Evolutionary conservation across 2,113 vertebrate genomes (phyloP).

Genomic region (Leptocoma aspasia): DNA sequence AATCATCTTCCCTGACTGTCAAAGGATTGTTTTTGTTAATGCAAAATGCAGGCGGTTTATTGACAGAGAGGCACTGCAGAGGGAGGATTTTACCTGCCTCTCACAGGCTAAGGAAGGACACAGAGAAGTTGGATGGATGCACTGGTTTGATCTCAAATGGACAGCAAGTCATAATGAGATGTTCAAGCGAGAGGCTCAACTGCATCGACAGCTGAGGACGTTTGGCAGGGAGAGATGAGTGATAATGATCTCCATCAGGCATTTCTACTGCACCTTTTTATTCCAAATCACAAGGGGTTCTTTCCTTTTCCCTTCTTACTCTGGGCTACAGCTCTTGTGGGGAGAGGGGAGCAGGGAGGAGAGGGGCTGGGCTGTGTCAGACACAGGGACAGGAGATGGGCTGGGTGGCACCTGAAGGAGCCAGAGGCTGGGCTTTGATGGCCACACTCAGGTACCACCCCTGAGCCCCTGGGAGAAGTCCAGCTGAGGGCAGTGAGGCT

Average conservation of each 20-base stretch:
- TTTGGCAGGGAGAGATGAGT: neutral
- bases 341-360: neutral
- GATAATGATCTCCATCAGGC: neutral
- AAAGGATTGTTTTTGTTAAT: slow-evolving; percentile 24
- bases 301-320: neutral
- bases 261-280: neutral
- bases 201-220: neutral
- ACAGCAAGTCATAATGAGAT: neutral
- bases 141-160: slow-evolving; percentile 27
- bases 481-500: neutral
- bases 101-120: neutral
- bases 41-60: slow-evolving; percentile 25
- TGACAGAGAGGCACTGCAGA: neutral
- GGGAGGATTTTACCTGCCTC: neutral
- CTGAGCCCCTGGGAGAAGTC: neutral
- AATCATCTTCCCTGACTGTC: slow-evolving; percentile 4
- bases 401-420: neutral
- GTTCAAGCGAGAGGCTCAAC: neutral
- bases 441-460: neutral
- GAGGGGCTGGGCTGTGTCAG: neutral
- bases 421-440: neutral
- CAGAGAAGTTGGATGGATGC: neutral
- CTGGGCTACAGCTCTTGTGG: fast-evolving
- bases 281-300: neutral
- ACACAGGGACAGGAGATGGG: neutral